These are phyloP conservation scores for Allolobophora icterica DNA, from an alignment of 2,888 invertebrate genomes.

Conservation along the genomic window DNA sequence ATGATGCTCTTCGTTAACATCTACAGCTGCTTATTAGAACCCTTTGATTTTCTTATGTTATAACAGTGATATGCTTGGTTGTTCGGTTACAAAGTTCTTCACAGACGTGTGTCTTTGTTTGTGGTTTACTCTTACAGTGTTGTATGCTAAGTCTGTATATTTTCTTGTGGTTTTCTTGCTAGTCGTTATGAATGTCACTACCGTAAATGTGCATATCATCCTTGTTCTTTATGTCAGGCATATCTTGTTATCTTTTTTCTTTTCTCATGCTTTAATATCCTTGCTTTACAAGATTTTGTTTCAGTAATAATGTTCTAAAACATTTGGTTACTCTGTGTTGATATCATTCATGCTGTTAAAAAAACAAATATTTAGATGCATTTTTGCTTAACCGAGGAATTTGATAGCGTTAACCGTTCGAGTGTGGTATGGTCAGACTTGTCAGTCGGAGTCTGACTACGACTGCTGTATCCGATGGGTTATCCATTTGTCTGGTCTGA, in stretches of 20 bases:
- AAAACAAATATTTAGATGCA: background rate
- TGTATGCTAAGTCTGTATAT: no score
- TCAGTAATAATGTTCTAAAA: background rate
- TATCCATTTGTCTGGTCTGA: slow-evolving; percentile 82
- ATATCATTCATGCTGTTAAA: background rate
- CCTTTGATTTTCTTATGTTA: background rate
- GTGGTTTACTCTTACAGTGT: background rate
- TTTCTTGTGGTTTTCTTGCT: no score
- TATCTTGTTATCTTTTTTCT: background rate
- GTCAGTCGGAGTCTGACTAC: slow-evolving; percentile 1
- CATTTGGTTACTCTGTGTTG: background rate
- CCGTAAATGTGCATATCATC: background rate
- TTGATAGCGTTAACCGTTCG: slow-evolving; percentile 17
- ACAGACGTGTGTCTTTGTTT: background rate
- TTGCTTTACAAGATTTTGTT: background rate
- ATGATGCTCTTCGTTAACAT: background rate
- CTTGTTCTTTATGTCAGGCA: background rate
- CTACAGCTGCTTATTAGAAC: background rate
- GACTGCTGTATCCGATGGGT: slow-evolving; percentile 72
- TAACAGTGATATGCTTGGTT: background rate
- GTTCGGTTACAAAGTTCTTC: background rate
- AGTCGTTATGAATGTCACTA: background rate
- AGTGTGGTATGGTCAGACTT: slow-evolving; percentile 17
- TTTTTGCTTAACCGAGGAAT: background rate
- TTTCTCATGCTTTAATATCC: background rate